These are phyloP conservation scores for Nezara viridula DNA, from an alignment of 2,888 invertebrate genomes.

Conservation along the genomic window DNA sequence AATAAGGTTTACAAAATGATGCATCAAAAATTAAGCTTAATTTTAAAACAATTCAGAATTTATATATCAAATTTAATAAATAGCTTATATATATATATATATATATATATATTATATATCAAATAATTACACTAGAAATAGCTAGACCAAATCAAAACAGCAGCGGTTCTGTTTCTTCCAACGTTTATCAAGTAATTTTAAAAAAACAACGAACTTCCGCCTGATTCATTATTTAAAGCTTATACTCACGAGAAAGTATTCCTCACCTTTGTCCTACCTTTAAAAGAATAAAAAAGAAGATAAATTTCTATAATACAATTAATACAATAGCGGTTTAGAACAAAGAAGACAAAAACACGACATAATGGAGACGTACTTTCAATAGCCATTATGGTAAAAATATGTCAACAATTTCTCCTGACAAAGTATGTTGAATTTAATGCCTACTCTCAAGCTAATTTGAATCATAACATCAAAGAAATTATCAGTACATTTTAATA, in stretches of 20 bases:
- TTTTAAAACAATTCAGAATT: too few species aligned
- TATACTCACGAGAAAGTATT: not conserved
- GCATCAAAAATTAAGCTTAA: too few species aligned
- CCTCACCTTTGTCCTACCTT: not conserved
- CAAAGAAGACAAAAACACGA: conserved; percentile 36
- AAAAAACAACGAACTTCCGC: not conserved
- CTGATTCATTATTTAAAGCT: not conserved
- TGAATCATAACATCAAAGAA: not conserved
- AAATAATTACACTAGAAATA: too few species aligned
- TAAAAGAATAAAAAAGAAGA: not conserved
- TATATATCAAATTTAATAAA: too few species aligned
- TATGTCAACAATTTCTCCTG: conserved; percentile 12
- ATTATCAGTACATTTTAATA: not conserved
- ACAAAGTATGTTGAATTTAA: not conserved
- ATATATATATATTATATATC: too few species aligned
- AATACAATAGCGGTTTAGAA: conserved; percentile 38
- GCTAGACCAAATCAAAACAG: too few species aligned
- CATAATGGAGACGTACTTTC: conserved; percentile 28
- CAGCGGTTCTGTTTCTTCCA: not conserved
- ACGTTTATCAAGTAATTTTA: not conserved
- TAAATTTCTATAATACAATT: conserved; percentile 40
- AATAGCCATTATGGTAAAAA: conserved; percentile 41
- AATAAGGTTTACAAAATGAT: too few species aligned
- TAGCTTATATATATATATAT: too few species aligned
- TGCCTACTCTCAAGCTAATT: not conserved